Evolutionary conservation across 2,888 invertebrate species (phyloP).

Genomic region (Stenurella melanura): DNA sequence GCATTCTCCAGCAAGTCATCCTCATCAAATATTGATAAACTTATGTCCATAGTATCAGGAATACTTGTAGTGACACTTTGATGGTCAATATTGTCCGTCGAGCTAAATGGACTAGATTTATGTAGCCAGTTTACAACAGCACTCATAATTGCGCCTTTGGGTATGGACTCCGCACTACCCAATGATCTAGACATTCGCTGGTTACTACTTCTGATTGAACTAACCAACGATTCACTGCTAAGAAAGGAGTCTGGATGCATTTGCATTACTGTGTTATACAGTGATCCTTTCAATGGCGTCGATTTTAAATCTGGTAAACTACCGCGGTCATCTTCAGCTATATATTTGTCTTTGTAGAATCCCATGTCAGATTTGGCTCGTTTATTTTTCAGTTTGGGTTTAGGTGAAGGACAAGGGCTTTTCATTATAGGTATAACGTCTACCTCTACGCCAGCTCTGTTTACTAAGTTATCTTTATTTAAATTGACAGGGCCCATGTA

Average conservation of each 20-base stretch:
- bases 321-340: conserved; percentile 64
- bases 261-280: conserved; percentile 67
- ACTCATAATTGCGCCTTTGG: conserved; percentile 67
- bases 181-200: conserved; percentile 61
- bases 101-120: conserved; percentile 67
- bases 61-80: conserved; percentile 59
- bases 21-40: conserved; percentile 62
- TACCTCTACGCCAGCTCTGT: conserved; percentile 75
- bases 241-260: conserved; percentile 68
- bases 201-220: conserved; percentile 57
- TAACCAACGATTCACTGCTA: conserved; percentile 67
- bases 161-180: conserved; percentile 66
- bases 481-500: conserved; percentile 73
- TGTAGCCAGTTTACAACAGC: conserved; percentile 71
- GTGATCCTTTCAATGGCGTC: conserved; percentile 60
- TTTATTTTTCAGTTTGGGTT: conserved; percentile 63
- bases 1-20: conserved; percentile 59
- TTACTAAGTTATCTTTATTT: conserved; percentile 76
- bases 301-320: conserved; percentile 69
- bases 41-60: conserved; percentile 60
- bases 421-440: conserved; percentile 72
- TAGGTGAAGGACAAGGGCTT: conserved; percentile 71
- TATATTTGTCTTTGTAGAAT: conserved; percentile 61
- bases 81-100: conserved; percentile 62
- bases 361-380: conserved; percentile 70